These are phyloP conservation scores for Psittacula derbiana DNA, from an alignment of 2,797 vertebrate genomes.

Conservation along the genomic window DNA sequence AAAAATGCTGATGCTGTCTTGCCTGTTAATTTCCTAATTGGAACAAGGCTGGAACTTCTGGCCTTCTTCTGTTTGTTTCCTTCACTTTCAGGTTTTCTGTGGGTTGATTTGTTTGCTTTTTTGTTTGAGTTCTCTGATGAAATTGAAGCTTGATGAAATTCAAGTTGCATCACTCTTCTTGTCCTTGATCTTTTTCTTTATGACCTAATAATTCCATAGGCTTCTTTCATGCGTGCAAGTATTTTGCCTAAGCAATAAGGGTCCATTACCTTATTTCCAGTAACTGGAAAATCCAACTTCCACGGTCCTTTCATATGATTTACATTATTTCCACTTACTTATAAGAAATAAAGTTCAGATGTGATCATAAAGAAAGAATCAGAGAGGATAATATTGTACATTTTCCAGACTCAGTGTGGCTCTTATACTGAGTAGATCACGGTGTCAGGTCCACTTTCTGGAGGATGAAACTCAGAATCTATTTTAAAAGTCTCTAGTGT, in stretches of 20 bases:
- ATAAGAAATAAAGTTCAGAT: background rate
- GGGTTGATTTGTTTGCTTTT: background rate
- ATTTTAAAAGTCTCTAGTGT: background rate
- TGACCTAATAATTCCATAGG: background rate
- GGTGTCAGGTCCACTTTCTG: background rate
- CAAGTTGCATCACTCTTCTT: accelerated
- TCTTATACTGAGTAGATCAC: background rate
- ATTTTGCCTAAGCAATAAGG: accelerated
- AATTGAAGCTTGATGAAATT: background rate
- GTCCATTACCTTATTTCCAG: background rate
- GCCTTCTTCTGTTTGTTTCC: background rate
- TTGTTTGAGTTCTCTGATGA: background rate
- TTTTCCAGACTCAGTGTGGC: background rate
- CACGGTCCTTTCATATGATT: background rate
- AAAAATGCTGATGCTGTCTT: background rate
- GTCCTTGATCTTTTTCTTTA: background rate
- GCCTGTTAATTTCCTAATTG: background rate
- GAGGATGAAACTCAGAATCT: background rate
- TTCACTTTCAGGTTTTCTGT: background rate
- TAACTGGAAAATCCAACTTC: background rate
- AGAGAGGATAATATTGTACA: background rate
- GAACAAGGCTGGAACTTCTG: background rate
- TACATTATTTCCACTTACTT: background rate
- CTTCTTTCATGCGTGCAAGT: background rate
- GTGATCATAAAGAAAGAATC: background rate